Conservation (phyloP, 2,888 invertebrate species). For the Oligia fasciuncula region DNA sequence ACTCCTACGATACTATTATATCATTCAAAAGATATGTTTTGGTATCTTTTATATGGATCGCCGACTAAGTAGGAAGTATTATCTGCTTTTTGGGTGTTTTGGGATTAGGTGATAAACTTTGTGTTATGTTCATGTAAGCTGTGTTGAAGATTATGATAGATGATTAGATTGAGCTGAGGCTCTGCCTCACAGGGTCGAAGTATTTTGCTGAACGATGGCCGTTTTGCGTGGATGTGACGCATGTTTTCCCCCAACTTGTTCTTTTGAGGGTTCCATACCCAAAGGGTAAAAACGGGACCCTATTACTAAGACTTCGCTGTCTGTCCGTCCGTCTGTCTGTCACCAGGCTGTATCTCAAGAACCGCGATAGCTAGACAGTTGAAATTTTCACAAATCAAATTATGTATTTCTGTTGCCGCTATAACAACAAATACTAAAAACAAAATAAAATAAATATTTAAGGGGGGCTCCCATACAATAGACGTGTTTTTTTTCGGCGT, state of each 20-base stretch:
- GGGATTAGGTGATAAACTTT: background rate
- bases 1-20: constrained; percentile 61
- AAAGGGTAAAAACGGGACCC: too few relatives aligned
- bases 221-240: background rate
- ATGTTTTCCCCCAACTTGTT: background rate
- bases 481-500: too few relatives aligned
- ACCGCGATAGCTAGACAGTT: too few relatives aligned
- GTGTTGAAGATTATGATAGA: background rate
- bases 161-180: background rate
- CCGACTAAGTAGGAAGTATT: background rate
- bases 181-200: background rate
- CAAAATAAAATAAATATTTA: too few relatives aligned
- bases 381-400: too few relatives aligned
- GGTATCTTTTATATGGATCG: constrained; percentile 38
- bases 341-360: too few relatives aligned
- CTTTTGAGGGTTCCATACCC: background rate
- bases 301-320: too few relatives aligned
- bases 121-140: background rate
- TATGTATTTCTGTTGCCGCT: too few relatives aligned
- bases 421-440: too few relatives aligned
- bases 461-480: too few relatives aligned
- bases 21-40: constrained; percentile 42
- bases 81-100: background rate
- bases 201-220: background rate
- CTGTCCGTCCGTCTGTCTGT: too few relatives aligned